A percentile compares a stretch with the other conserved stretches of the same genome.
Evolutionary conservation across 2,113 vertebrate genomes (phyloP).

Genomic region (Antennarius striatus): DNA sequence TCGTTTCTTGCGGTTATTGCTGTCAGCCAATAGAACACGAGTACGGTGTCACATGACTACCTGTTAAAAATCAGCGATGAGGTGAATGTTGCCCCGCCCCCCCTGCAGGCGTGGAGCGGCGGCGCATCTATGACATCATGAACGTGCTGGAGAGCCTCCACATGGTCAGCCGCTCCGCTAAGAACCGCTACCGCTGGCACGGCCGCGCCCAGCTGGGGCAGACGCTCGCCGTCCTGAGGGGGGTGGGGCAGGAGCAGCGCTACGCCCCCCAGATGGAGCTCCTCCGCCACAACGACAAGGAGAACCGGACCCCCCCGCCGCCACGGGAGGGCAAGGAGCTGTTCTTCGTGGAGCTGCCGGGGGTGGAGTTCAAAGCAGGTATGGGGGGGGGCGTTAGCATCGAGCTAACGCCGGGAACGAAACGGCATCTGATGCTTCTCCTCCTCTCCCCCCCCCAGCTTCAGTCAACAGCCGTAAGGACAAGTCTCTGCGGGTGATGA

Average conservation of each 20-base stretch:
- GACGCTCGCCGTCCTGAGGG: slow-evolving; percentile 87
- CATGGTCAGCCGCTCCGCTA: slow-evolving; percentile 96
- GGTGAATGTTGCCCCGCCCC: not conserved
- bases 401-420: too few species aligned
- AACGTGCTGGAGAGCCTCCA: slow-evolving; percentile 96
- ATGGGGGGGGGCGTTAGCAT: slow-evolving; percentile 26
- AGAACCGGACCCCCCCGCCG: slow-evolving; percentile 58
- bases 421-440: too few species aligned
- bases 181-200: slow-evolving; percentile 93
- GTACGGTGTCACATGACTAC: too few species aligned
- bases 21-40: too few species aligned
- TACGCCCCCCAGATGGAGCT: slow-evolving; percentile 89
- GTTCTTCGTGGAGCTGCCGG: slow-evolving; percentile 88
- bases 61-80: too few species aligned
- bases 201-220: slow-evolving; percentile 86
- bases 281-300: slow-evolving; percentile 84
- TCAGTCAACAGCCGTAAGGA: slow-evolving; percentile 95
- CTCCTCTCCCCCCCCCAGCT: slow-evolving; percentile 70
- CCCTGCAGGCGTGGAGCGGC: slow-evolving; percentile 86
- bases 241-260: slow-evolving; percentile 85
- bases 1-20: too few species aligned
- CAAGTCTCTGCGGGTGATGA: slow-evolving; percentile 96
- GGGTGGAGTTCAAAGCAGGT: slow-evolving; percentile 91
- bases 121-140: slow-evolving; percentile 97
- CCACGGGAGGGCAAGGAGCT: slow-evolving; percentile 78